Evolutionary conservation across 1,140 invertebrate genomes (phyloP).

Genomic region (Archegozetes longisetosus): DNA sequence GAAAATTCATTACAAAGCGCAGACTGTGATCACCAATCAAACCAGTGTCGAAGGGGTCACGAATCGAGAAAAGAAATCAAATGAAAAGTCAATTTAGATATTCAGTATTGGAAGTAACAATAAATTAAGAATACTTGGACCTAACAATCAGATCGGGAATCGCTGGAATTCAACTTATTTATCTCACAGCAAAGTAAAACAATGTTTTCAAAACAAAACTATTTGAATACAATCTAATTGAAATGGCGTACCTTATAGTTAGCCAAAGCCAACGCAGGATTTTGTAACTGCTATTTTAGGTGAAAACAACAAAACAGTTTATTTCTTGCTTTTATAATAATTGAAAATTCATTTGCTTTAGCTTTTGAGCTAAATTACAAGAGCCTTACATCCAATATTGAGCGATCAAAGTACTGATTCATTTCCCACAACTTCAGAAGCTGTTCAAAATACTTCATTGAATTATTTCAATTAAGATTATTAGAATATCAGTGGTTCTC

Average conservation of each 20-base stretch:
- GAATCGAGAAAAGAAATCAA: neutral
- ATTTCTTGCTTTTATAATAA: neutral
- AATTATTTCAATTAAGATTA: slow-evolving; percentile 11
- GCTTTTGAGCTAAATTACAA: neutral
- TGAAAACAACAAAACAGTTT: neutral
- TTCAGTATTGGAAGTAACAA: too few species aligned
- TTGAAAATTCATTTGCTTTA: too few species aligned
- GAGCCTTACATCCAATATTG: slow-evolving; percentile 49
- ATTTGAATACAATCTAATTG: too few species aligned
- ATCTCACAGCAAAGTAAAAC: too few species aligned
- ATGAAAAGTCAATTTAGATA: neutral
- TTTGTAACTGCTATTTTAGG: neutral
- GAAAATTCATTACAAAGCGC: slow-evolving; percentile 59
- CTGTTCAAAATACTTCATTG: slow-evolving; percentile 26
- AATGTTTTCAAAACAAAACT: too few species aligned
- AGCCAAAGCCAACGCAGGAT: neutral
- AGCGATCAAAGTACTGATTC: slow-evolving; percentile 78
- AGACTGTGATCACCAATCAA: slow-evolving; percentile 28
- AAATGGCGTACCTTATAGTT: neutral
- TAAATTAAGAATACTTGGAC: neutral
- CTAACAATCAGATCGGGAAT: too few species aligned
- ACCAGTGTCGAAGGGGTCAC: slow-evolving; percentile 32
- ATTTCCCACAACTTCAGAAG: slow-evolving; percentile 85
- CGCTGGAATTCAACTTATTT: too few species aligned
- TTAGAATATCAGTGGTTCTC: slow-evolving; percentile 9